Evolutionary conservation across 23 tunicate species (phyloP).

Genomic region (Phallusia fumigata): DNA sequence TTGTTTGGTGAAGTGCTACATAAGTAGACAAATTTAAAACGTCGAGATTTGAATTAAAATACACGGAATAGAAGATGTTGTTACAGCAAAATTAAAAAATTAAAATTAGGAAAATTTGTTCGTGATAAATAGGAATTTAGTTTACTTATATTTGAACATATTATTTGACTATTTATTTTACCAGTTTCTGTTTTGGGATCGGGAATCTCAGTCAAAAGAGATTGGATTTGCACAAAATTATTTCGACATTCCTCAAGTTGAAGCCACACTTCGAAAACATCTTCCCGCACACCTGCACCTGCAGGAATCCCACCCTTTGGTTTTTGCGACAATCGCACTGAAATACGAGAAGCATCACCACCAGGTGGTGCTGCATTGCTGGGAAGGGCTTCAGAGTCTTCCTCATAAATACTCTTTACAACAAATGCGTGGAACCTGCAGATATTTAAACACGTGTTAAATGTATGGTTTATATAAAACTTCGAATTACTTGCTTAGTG

Average conservation of each 20-base stretch:
- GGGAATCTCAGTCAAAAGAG: constrained; percentile 60
- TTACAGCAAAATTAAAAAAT: too few species aligned
- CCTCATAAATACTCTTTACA: constrained; percentile 76
- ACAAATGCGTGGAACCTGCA: constrained; percentile 91
- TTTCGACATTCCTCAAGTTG: constrained; percentile 81
- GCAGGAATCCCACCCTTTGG: constrained; percentile 78
- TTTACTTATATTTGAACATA: too few species aligned
- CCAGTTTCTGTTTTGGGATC: constrained; percentile 43
- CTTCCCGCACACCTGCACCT: constrained; percentile 92
- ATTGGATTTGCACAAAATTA: constrained; percentile 72
- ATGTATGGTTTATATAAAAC: not conserved
- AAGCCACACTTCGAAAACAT: constrained; percentile 74
- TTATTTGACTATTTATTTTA: constrained; percentile 1
- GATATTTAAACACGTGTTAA: not conserved
- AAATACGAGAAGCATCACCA: constrained; percentile 56
- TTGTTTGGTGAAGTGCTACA: not conserved
- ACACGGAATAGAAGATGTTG: too few species aligned
- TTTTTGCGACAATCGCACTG: constrained; percentile 63
- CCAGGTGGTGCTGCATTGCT: constrained; percentile 74
- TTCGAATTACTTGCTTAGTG: too few species aligned
- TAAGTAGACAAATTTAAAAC: too few species aligned
- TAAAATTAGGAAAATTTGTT: too few species aligned
- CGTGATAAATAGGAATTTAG: too few species aligned
- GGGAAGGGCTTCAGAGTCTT: constrained; percentile 71
- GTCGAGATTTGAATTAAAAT: too few species aligned